phyloP scores from a whole-genome alignment of 2,888 invertebrate species.

The Malthinus seriepunctatus region DNA sequence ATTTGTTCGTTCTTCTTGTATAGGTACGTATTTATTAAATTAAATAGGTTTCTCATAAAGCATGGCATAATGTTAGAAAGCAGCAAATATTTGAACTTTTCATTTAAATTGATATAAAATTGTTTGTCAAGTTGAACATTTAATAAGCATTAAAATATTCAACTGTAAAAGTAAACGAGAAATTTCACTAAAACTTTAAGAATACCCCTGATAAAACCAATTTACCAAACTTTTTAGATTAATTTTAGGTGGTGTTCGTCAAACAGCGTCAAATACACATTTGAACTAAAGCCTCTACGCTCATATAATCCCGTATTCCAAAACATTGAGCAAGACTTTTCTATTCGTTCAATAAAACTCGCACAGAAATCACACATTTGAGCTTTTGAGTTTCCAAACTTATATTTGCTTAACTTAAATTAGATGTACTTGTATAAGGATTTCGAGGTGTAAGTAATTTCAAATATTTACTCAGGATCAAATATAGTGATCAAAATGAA shows the following conservation, averaged over 20 bases:
- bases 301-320: slow-evolving; percentile 11
- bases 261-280: slow-evolving; percentile 4
- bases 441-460: neutral
- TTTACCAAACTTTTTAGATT: slow-evolving; percentile 7
- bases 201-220: neutral
- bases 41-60: too few relatives aligned
- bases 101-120: too few relatives aligned
- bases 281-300: slow-evolving; percentile 1
- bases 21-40: too few relatives aligned
- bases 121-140: too few relatives aligned
- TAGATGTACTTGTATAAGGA: neutral
- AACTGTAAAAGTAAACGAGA: neutral
- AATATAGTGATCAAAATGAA: neutral
- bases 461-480: neutral
- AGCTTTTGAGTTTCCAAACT: neutral
- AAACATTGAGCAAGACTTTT: slow-evolving; percentile 9
- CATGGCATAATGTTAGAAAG: too few relatives aligned
- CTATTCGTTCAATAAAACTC: slow-evolving; percentile 3
- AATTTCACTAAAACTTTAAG: neutral
- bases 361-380: neutral
- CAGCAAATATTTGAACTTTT: too few relatives aligned
- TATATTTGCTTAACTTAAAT: neutral
- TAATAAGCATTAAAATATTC: too few relatives aligned
- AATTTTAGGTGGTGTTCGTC: slow-evolving; percentile 8
- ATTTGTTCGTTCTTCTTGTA: too few relatives aligned